Base-by-base conservation (phyloP, 2,797 vertebrate genomes). In the Mallotus villosus region DNA sequence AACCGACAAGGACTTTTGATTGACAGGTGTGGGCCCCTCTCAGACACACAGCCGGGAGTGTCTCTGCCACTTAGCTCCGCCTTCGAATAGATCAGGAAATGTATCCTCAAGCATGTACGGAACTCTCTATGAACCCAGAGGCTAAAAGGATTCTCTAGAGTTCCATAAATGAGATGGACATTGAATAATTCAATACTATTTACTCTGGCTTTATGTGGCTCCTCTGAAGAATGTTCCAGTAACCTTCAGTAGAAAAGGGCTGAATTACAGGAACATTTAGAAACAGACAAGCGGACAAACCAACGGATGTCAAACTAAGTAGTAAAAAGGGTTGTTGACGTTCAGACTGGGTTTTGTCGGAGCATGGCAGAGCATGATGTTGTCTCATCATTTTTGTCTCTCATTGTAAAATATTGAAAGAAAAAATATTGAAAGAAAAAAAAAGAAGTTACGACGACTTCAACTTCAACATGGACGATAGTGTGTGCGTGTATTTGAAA, bases 21-120 rank as follows among this genome's bases (percentile, higher is more conserved):
- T 77, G 74, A 69, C 75, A 68, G 60, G 58, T n/a, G 25, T 19
- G 32, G 57, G 68, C 19, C 25, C 67, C 34, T 62, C 21, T 11
- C 6, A 34, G 59, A 63, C 27, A 63, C 27, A 0, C 19, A 29
- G 57, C 11, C 0, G 51, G 25, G 49, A 55, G 4, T 57, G 66
- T 27, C 16, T 21, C 21, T 19, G 19, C 49, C 49, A 11, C 51
- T 59, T 5, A 24, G 29, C 14, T 25, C 25, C n/a, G 16, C 24
- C 19, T 19, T 8, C 51, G 32, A 34, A 1, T 8, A 8, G 32
- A 34, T 34, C 32, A 34, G 32, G 32, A 34, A 34, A 34, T 34
- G 49, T 51, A 51, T 17, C 49, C 12, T 51, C 49, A 51, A 51
- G 49, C 49, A 17, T 16, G 49, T 24, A 7, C 49, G n/a, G 19